These are phyloP conservation scores for Heterochromis multidens DNA, from an alignment of 2,113 vertebrate genomes.

Conservation along the genomic window DNA sequence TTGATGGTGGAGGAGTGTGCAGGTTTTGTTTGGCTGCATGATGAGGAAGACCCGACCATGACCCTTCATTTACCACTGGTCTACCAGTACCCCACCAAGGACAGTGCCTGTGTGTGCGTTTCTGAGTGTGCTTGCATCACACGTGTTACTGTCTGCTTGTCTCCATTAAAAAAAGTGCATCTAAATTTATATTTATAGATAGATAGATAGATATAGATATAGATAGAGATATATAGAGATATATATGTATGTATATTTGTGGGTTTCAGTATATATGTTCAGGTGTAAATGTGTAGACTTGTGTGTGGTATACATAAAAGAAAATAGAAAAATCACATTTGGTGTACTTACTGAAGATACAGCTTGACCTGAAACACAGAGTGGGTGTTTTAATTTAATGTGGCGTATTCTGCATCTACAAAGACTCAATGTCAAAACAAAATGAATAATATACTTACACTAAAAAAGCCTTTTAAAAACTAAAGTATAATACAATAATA, in stretches of 20 bases:
- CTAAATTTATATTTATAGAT: too few species aligned
- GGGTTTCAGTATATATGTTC: not conserved
- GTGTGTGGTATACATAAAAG: not conserved
- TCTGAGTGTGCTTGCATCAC: not conserved
- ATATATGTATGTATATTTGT: not conserved
- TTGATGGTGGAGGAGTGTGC: not conserved
- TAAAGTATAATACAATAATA: not conserved
- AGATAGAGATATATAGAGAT: not conserved
- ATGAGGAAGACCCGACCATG: conserved; percentile 54
- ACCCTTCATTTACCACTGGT: conserved; percentile 58
- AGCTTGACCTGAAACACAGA: too few species aligned
- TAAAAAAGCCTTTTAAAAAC: not conserved
- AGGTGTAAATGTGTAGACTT: not conserved
- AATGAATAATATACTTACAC: not conserved
- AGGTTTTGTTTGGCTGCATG: conserved; percentile 56
- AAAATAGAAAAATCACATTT: not conserved
- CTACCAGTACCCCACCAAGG: conserved; percentile 50
- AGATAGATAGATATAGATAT: too few species aligned
- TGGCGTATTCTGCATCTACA: not conserved
- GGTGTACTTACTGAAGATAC: not conserved
- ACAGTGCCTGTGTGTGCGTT: not conserved
- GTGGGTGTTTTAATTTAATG: not conserved
- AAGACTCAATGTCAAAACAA: not conserved
- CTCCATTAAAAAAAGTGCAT: not conserved
- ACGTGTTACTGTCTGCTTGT: not conserved